Evolutionary conservation across 2,113 vertebrate species (phyloP), one percentile per base, ranked within the genome.

Genomic region (Saccopteryx bilineata): DNA sequence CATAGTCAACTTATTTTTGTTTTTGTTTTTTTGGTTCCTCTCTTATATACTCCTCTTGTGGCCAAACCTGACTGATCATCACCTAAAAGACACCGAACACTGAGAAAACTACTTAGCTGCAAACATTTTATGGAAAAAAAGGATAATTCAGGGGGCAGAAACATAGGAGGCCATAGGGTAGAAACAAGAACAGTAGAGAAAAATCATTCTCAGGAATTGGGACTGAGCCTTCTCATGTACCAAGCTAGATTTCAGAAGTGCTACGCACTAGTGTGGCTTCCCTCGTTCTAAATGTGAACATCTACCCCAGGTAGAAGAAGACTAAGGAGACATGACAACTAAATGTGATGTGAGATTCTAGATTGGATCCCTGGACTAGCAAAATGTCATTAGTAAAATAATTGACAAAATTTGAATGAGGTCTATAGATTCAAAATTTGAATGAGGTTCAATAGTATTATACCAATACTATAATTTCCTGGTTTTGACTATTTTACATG

Each of bases 41-140:
- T 91, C 26, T 63, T 52, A 54, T 61, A n/a, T 31, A 69, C 46
- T 63, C 63, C 61, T 63, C 56, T 61, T 79, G 63, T 90, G n/a
- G n/a, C 72, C 46, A 48, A 33, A 84, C 18, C 26, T 72, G 56
- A 86, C 56, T 79, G 11, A 61, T 15, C 26, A 89, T 81, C 50
- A 58, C 60, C 28, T 75, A 17, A 85, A 85, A 85, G 87, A 89
- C 60, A 66, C 28, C 68, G 74, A 68, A 86, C 2, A 10, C 71
- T 61, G 74, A 46, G 28, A 50, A 89, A 86, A 83, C 9, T 15
- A 33, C 63, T 94, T 74, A 48, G 46, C 26, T 82, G 58, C 13
- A 69, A 74, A 88, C 56, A 81, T 90, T 84, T 92, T 66, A 79
- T 46, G 80, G 61, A 65, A 88, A 95, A 87, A 13, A 68, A 89